Base-by-base conservation (phyloP, 2,113 vertebrate genomes). In the Notothenia coriiceps region DNA sequence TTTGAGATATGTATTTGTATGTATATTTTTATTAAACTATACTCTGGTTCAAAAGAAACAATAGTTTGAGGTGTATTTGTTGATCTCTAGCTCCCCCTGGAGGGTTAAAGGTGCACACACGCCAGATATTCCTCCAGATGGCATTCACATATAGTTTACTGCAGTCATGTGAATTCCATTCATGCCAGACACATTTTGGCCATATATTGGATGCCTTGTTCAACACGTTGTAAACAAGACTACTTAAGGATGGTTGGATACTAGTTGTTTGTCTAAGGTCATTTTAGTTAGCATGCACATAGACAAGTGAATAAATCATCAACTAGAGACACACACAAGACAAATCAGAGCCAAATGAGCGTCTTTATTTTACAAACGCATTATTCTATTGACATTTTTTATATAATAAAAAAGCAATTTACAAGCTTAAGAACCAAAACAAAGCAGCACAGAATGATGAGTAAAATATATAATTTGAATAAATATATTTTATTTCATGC, bases 391-490 rank as follows among this genome's bases (percentile, higher is more conserved):
- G 96, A 98, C 96, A 94, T 94, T 97, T 97, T 94, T 96, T 93
- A 96, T 96, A 97, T 97, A 94, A 98, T 99, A 98, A 97, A 99
- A 99, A 98, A 94, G 97, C 98, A 94, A 98, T 99, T 96, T 99
- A 99, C 98, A 99, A 97, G 98, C 98, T 96, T 96, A 96, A 96
- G 96, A 96, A 90, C 94, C 95, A 96, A 95, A 95, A 94, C 92
- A 89, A 95, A 95, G 93, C 93, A 93, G 92, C 95, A 95, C 94
- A 95, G 88, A 97, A 96, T 97, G 97, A 98, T 96, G 95, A 97
- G 97, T 97, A 97, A 99, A 99, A 99, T 99, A 98, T 98, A 98
- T 97, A 89, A 97, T 99, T 97, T 98, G 98, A 99, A 99, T 99
- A 99, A 99, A 99, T 99, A 99, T 96, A 95, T 93, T 87, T 93